phyloP scores from a whole-genome alignment of 2,113 vertebrate genomes.

The Tetrax tetrax region DNA sequence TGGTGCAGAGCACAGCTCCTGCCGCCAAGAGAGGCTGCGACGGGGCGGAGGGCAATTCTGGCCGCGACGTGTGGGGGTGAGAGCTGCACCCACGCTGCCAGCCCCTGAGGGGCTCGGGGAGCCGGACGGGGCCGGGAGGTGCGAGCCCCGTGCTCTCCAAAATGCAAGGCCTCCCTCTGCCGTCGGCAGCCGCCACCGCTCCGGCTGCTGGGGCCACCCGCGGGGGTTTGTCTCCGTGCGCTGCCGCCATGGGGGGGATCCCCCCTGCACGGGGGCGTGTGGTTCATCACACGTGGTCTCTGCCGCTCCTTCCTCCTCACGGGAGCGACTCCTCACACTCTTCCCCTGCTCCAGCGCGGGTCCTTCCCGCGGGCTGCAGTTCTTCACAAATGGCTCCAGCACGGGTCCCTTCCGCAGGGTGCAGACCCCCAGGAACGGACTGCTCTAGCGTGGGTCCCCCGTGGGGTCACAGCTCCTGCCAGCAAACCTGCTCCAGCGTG shows the following conservation, averaged over 20 bases:
- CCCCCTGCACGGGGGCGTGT: fast-evolving
- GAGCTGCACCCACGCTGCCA: not conserved
- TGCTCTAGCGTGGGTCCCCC: too few relatives aligned
- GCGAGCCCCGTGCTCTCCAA: not conserved
- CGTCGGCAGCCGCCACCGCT: not conserved
- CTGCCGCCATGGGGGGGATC: fast-evolving
- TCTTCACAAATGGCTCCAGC: too few relatives aligned
- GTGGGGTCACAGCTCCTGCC: too few relatives aligned
- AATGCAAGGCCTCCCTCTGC: constrained; percentile 54
- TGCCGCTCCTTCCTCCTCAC: too few relatives aligned
- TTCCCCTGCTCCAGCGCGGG: too few relatives aligned
- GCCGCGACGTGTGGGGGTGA: fast-evolving
- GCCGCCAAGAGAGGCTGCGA: not conserved
- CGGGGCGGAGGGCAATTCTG: not conserved
- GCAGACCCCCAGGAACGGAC: too few relatives aligned
- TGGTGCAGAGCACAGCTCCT: not conserved
- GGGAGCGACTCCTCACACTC: too few relatives aligned
- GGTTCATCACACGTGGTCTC: too few relatives aligned
- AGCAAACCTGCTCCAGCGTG: too few relatives aligned
- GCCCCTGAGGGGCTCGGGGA: not conserved
- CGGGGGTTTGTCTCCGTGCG: fast-evolving
- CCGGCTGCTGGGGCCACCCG: fast-evolving
- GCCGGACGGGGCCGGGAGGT: fast-evolving
- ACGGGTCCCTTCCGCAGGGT: too few relatives aligned
- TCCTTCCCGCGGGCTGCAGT: too few relatives aligned